These are phyloP conservation scores for Atherinosoma microstoma DNA, from an alignment of 2,797 vertebrate genomes.

Conservation along the genomic window DNA sequence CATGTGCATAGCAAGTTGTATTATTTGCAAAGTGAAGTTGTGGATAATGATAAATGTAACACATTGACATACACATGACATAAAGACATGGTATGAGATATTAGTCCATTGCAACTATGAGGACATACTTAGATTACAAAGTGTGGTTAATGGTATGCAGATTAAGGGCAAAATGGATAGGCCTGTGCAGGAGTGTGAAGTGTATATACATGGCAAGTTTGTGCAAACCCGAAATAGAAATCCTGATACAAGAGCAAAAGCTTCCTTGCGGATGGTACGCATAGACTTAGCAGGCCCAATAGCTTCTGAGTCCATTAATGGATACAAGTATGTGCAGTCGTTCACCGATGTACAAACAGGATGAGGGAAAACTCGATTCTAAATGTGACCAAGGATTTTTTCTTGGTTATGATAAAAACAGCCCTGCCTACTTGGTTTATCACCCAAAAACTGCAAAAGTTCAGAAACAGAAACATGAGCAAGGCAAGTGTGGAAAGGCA, in stretches of 20 bases:
- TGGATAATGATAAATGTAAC: neutral
- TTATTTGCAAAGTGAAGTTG: neutral
- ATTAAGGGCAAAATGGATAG: neutral
- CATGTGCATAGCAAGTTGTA: neutral
- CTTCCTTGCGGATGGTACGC: neutral
- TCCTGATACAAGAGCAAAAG: neutral
- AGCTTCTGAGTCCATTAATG: no score
- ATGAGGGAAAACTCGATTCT: no score
- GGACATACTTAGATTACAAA: neutral
- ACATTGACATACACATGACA: neutral
- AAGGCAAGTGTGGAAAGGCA: no score
- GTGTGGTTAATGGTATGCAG: neutral
- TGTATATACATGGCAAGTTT: neutral
- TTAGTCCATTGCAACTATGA: neutral
- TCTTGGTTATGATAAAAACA: no score
- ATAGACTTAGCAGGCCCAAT: neutral
- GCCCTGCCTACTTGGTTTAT: no score
- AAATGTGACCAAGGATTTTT: no score
- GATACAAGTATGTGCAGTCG: neutral
- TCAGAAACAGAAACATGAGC: no score
- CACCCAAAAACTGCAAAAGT: no score
- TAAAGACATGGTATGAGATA: slow-evolving; percentile 1
- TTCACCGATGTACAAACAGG: neutral
- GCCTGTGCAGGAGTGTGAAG: neutral
- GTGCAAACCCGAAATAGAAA: neutral